Percentiles rank a stretch among this genome's conserved stretches.
phyloP scores from a whole-genome alignment of 92 coral and sea anemone species.

The Zoanthus solanderi region DNA sequence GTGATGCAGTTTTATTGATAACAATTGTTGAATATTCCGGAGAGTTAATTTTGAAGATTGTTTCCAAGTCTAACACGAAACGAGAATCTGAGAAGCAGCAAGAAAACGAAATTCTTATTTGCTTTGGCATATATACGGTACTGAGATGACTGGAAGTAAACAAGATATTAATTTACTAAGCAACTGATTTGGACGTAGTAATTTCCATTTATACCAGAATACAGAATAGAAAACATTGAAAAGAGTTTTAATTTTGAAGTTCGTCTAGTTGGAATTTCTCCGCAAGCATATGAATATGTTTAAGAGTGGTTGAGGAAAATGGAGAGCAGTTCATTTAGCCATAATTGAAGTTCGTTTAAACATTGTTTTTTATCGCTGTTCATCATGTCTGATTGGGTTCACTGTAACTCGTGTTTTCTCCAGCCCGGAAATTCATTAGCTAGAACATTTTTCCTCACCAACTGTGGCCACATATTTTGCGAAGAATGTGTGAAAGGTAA shows the following conservation, averaged over 20 bases:
- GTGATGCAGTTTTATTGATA: background rate
- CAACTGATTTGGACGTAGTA: background rate
- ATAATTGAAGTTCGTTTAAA: background rate
- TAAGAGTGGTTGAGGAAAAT: background rate
- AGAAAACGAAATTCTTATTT: background rate
- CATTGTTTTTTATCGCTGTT: background rate
- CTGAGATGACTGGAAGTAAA: constrained; percentile 41
- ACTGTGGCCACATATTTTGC: constrained; percentile 97
- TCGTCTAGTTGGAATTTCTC: background rate
- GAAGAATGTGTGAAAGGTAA: constrained; percentile 91
- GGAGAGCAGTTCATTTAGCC: background rate
- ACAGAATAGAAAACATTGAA: background rate
- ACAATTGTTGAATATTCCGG: background rate
- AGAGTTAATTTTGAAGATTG: background rate
- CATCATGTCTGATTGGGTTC: constrained; percentile 95
- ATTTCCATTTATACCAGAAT: background rate
- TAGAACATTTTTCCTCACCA: constrained; percentile 86
- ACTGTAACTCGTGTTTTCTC: constrained; percentile 87
- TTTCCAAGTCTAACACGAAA: background rate
- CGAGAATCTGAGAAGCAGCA: background rate
- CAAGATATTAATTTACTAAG: background rate
- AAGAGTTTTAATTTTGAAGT: background rate
- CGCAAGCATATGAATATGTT: background rate
- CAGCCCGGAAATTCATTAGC: constrained; percentile 78
- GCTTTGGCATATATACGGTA: background rate